These are phyloP conservation scores for Diglossa cyanea DNA, from an alignment of 2,797 vertebrate genomes.

Conservation along the genomic window DNA sequence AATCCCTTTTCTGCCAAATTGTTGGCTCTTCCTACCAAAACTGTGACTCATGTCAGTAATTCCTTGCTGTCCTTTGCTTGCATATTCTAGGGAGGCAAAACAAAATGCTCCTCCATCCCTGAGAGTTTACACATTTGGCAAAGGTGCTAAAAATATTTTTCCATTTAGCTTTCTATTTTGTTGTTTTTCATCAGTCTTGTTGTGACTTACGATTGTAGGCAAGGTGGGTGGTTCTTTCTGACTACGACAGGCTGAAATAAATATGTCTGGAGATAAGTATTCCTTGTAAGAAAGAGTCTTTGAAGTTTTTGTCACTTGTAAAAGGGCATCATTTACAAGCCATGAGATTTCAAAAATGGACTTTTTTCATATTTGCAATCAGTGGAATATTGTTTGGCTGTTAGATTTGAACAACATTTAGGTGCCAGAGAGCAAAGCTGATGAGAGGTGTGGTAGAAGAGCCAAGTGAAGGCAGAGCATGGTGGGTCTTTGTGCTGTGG, in stretches of 20 bases:
- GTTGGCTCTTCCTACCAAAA: not conserved
- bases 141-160: not conserved
- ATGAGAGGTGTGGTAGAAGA: not conserved
- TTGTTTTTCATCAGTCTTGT: not conserved
- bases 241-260: not conserved
- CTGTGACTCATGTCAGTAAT: not conserved
- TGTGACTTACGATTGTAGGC: not conserved
- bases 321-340: not conserved
- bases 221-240: not conserved
- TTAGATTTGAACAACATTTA: not conserved
- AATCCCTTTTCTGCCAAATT: not conserved
- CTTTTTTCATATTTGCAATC: not conserved
- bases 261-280: not conserved
- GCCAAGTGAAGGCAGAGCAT: not conserved
- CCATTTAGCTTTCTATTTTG: not conserved
- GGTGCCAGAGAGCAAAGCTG: not conserved
- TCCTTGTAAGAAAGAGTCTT: not conserved
- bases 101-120: not conserved
- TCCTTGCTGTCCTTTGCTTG: not conserved
- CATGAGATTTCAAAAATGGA: not conserved
- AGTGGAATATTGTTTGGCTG: not conserved
- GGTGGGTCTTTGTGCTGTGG: not conserved
- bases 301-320: not conserved
- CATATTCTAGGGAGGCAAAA: not conserved
- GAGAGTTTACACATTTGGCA: not conserved